Evolutionary conservation across 2,888 invertebrate species (phyloP), one percentile per base, ranked within the genome.

Genomic region (Drosophila kambysellisi): DNA sequence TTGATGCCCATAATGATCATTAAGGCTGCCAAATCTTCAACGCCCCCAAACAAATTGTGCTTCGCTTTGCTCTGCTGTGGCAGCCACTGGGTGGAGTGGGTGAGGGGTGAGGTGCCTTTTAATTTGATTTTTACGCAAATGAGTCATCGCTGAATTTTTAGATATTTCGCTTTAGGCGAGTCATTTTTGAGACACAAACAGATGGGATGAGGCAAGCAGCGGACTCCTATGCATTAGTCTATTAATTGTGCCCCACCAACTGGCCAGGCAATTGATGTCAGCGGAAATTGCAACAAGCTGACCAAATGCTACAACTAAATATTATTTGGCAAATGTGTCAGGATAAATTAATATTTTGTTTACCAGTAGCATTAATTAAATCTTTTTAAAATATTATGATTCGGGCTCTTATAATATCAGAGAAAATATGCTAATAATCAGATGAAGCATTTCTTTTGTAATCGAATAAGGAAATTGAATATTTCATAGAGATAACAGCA

Each of bases 61-160:
- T 54, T 56, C 5, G 66, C 56, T 75, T 33, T 53, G 57, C 37
- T 32, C 59, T 52, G 46, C 37, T 35, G 32, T 41, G n/a, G 50
- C 33, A 20, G 39, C 30, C n/a, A 20, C 39, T 35, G 33, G 29
- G 57, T 3, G 43, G 29, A 9, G 32, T 20, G 46, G 17, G 12
- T 37, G 33, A 9, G 51, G 25, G 29, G 70, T 60, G 68, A 63
- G 66, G 4, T 17, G 30, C 3, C 51, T 41, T 76, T 74, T 74
- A 74, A 76, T 87, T 82, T 79, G 82, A 82, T 84, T 80, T 78
- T 59, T 67, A 81, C 69, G 76, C 73, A 41, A 67, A 72, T 88
- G 86, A 88, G 54, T 87, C 86, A 87, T 75, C 66, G 77, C n/a
- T 73, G 73, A 88, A 87, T 86, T 88, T 87, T 86, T 86, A 87